Percentiles rank a stretch among this genome's conserved stretches.
phyloP scores from a whole-genome alignment of 2,888 invertebrate genomes.

The Standfussiana lucernea region DNA sequence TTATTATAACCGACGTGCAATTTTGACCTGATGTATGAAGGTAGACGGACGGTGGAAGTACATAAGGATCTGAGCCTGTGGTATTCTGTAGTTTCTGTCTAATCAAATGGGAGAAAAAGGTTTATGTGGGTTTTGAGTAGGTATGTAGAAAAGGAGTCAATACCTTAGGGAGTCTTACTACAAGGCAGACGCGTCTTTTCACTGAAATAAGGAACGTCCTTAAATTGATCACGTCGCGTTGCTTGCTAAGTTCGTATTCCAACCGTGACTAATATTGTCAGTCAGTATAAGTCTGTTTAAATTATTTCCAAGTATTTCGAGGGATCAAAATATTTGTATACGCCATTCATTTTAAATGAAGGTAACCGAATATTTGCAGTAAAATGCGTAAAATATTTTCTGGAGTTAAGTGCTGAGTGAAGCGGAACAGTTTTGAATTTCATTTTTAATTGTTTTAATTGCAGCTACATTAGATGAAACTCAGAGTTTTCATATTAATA shows the following conservation, averaged over 20 bases:
- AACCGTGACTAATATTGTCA: not conserved
- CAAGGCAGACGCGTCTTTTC: not conserved
- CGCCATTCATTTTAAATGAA: constrained; percentile 27
- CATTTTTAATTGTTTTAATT: constrained; percentile 38
- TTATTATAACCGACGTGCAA: too few species aligned
- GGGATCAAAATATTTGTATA: not conserved
- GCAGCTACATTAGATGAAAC: not conserved
- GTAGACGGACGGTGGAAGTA: not conserved
- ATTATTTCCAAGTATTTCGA: not conserved
- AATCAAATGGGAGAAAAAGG: not conserved
- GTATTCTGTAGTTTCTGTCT: not conserved
- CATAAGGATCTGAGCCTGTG: not conserved
- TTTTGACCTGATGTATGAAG: not conserved
- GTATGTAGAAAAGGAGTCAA: not conserved
- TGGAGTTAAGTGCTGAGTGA: not conserved
- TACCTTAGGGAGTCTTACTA: not conserved
- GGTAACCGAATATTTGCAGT: constrained; percentile 12
- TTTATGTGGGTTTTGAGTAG: not conserved
- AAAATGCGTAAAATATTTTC: constrained; percentile 16
- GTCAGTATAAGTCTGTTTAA: not conserved
- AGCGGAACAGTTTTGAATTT: constrained; percentile 20
- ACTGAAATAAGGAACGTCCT: not conserved
- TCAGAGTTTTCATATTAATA: not conserved
- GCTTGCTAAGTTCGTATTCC: not conserved
- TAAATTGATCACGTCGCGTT: too few species aligned